Conservation (phyloP, 1,140 invertebrate species). For the Heliothis subflexa region DNA sequence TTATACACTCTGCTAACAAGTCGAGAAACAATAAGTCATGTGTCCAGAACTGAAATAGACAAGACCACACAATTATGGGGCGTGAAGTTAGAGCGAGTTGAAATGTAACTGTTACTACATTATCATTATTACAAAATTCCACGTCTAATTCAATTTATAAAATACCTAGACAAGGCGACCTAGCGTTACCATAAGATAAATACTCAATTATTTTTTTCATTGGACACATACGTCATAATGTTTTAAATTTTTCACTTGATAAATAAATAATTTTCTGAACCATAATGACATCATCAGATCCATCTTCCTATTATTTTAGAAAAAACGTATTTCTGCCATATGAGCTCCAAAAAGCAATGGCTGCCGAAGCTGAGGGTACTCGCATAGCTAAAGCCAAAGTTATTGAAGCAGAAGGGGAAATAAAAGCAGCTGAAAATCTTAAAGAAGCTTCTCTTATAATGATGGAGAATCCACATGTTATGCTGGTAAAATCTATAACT, state of each 20-base stretch:
- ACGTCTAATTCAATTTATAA: too few species aligned
- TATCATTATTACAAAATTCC: too few species aligned
- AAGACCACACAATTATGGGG: slow-evolving; percentile 66
- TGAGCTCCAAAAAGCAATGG: slow-evolving; percentile 90
- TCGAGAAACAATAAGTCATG: slow-evolving; percentile 93
- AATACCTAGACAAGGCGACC: too few species aligned
- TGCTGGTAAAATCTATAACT: slow-evolving; percentile 62
- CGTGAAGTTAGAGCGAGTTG: slow-evolving; percentile 70
- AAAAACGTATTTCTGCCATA: slow-evolving; percentile 90
- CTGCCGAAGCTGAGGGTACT: slow-evolving; percentile 87
- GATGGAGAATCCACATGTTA: slow-evolving; percentile 64
- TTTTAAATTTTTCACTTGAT: too few species aligned
- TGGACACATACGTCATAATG: too few species aligned
- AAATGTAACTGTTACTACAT: slow-evolving; percentile 73
- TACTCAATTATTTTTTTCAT: too few species aligned
- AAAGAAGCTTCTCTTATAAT: slow-evolving; percentile 68
- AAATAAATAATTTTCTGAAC: too few species aligned
- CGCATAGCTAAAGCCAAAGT: slow-evolving; percentile 72
- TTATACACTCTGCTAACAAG: slow-evolving; percentile 95
- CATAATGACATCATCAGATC: background rate
- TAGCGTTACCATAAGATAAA: too few species aligned
- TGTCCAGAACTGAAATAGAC: slow-evolving; percentile 63
- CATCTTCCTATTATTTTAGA: slow-evolving; percentile 43
- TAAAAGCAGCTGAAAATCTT: slow-evolving; percentile 70
- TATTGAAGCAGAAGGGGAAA: slow-evolving; percentile 74